These are phyloP conservation scores for Clivina fossor DNA, from an alignment of 2,888 invertebrate genomes.

Conservation along the genomic window DNA sequence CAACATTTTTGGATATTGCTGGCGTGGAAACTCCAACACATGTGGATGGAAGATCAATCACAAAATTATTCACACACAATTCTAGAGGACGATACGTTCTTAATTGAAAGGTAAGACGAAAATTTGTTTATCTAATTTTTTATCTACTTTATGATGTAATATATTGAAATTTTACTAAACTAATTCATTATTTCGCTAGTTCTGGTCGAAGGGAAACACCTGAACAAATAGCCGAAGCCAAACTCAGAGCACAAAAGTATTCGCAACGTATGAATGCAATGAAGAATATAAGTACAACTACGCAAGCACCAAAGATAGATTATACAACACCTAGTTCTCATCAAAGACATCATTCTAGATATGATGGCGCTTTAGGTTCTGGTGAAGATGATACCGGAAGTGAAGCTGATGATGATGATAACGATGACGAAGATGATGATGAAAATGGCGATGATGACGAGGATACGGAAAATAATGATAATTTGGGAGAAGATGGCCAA, in stretches of 20 bases:
- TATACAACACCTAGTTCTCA: neutral
- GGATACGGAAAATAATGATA: constrained; percentile 40
- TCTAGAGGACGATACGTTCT: constrained; percentile 79
- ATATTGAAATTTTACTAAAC: constrained; percentile 6
- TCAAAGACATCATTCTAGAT: constrained; percentile 12
- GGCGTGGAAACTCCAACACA: constrained; percentile 85
- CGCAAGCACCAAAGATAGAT: constrained; percentile 8
- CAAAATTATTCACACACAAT: constrained; percentile 70
- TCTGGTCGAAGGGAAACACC: constrained; percentile 79
- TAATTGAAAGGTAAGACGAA: constrained; percentile 72
- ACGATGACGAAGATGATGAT: constrained; percentile 42
- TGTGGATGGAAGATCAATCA: constrained; percentile 93
- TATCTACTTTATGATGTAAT: too few species aligned
- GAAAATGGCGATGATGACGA: constrained; percentile 40
- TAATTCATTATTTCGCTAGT: too few species aligned
- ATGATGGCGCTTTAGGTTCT: constrained; percentile 30
- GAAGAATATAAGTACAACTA: constrained; percentile 22
- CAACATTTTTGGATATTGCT: constrained; percentile 95
- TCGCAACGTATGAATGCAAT: constrained; percentile 17
- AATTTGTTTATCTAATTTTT: too few species aligned
- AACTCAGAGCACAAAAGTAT: constrained; percentile 40
- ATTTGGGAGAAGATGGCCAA: constrained; percentile 36
- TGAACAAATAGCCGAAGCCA: constrained; percentile 62
- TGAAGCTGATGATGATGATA: constrained; percentile 43
- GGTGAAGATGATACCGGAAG: constrained; percentile 43